Evolutionary conservation across 2,113 vertebrate species (phyloP), one percentile per base, ranked within the genome.

Genomic region (Phasianus colchicus): DNA sequence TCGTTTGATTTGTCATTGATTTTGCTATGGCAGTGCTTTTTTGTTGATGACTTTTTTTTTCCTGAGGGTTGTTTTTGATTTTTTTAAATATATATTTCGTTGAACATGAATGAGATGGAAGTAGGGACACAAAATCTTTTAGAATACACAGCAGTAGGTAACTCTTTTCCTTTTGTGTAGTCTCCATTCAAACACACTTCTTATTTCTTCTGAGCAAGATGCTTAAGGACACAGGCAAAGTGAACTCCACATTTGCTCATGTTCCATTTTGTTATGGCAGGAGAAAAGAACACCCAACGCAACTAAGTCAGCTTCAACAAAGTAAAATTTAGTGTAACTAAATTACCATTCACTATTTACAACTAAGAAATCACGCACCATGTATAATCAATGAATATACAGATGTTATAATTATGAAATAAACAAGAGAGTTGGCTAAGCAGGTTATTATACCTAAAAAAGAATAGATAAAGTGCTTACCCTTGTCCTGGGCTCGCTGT

Each of bases 291-390:
- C 38, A 38, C 38, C 38, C 10, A 38, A 75, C 9, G 22, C 40
- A 93, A 76, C 71, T 55, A 90, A 86, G 86, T 63, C 50, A 86
- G 73, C 22, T 70, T 64, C 32, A 90, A 88, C 69, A 90, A 85
- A 83, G 88, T 57, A 88, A 86, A 80, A 43, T 17, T 52, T 36
- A 83, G 27, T 48, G 21, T 55, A 93, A 88, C 42, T 42, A 42
- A 72, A 84, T 60, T 52, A 79, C 42, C 18, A 42, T 67, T 92
- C 78, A 32, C 32, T 36, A 78, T 71, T 89, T 69, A 69, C 34
- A 79, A 48, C 17, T 60, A 84, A 72, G 42, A 78, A 81, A 45
- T 78, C 22, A 30, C 15, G 50, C 13, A 82, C 34, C 36, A 82
- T 8, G 42, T 17, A 43, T 43, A 43, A 43, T 17, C 42, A 43